A percentile compares a stretch with the other conserved stretches of the same genome.
Conservation (phyloP, 2,797 vertebrate species). For the Hapalemur alaotrensis region DNA sequence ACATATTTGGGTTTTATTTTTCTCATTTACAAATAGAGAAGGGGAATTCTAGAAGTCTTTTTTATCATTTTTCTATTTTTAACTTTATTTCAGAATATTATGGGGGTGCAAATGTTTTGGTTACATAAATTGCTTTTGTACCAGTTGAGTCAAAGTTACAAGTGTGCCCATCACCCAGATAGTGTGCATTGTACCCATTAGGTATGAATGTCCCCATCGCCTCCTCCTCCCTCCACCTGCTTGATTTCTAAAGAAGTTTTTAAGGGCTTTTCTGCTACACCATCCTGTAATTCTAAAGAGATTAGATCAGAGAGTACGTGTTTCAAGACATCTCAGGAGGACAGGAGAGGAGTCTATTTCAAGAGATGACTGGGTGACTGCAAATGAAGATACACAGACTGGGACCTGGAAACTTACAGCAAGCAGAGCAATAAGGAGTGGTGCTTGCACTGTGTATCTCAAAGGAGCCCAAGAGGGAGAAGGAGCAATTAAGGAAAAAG, state of each 20-base stretch:
- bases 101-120: no score
- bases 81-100: no score
- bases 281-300: background rate
- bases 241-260: background rate
- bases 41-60: background rate
- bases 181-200: no score
- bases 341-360: background rate
- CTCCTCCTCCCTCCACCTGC: no score
- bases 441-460: background rate
- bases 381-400: background rate
- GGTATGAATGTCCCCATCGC: no score
- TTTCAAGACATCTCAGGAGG: background rate
- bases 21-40: background rate
- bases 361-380: background rate
- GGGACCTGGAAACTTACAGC: background rate
- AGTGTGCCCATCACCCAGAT: no score
- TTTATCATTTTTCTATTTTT: no score
- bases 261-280: background rate
- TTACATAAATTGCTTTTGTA: no score
- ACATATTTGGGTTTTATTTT: background rate
- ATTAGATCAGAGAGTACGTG: background rate
- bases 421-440: background rate
- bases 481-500: constrained; percentile 20
- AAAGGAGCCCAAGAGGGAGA: background rate
- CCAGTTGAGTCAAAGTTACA: no score